A percentile compares a stretch with the other conserved stretches of the same genome.
Evolutionary conservation across 2,797 vertebrate genomes (phyloP).

Genomic region (Lacerta agilis): DNA sequence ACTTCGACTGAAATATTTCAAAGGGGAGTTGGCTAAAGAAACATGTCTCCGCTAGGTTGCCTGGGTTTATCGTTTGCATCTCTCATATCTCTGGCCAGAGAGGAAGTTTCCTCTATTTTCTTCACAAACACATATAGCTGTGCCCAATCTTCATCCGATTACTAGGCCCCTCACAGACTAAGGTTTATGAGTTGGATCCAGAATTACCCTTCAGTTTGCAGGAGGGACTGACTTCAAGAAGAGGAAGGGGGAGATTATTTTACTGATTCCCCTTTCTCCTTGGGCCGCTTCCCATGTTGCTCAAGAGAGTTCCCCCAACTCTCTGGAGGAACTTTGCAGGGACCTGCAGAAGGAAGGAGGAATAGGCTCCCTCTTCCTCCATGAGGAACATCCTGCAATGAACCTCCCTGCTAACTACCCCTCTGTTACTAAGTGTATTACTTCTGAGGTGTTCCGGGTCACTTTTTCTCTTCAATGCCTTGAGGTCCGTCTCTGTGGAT

Average conservation of each 20-base stretch:
- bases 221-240: not conserved
- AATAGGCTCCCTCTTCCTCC: not conserved
- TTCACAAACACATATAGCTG: conserved; percentile 12
- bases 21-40: conserved; percentile 35
- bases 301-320: not conserved
- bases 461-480: too few species aligned
- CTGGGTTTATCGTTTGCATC: conserved; percentile 9
- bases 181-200: not conserved
- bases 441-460: too few species aligned
- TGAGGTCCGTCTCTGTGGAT: too few species aligned
- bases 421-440: too few species aligned
- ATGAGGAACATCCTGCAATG: not conserved
- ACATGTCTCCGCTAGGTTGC: conserved; percentile 19
- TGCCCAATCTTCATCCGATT: not conserved
- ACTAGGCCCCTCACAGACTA: not conserved
- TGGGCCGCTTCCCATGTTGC: too few species aligned
- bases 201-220: not conserved
- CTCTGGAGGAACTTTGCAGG: not conserved
- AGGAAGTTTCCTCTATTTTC: not conserved
- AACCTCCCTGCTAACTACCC: too few species aligned
- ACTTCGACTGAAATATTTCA: conserved; percentile 30
- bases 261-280: not conserved
- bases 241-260: not conserved
- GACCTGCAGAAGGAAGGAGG: not conserved
- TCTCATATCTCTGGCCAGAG: conserved; percentile 18